These are phyloP conservation scores for Homarus americanus DNA, from an alignment of 1,140 invertebrate species.

Conservation along the genomic window DNA sequence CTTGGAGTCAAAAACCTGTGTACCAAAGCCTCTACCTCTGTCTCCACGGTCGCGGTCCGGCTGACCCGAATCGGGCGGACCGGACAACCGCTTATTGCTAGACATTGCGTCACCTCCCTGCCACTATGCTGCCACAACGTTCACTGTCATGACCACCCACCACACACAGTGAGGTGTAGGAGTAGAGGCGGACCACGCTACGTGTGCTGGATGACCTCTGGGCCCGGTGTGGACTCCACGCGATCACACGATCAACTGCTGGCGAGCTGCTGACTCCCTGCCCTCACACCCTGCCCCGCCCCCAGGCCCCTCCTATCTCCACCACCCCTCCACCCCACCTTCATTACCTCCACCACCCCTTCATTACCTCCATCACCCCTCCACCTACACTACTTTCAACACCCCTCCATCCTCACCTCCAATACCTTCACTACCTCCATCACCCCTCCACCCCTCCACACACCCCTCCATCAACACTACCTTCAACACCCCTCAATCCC, in stretches of 20 bases:
- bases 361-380: neutral
- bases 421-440: neutral
- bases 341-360: neutral
- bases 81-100: slow-evolving; percentile 11
- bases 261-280: neutral
- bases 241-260: slow-evolving; percentile 56
- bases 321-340: neutral
- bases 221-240: slow-evolving; percentile 23
- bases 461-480: too few relatives aligned
- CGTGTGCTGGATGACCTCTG: neutral
- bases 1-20: slow-evolving; percentile 54
- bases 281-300: neutral
- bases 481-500: too few relatives aligned
- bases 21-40: slow-evolving; percentile 18
- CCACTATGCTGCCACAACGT: neutral
- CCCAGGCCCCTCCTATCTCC: neutral
- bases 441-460: neutral
- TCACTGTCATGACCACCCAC: neutral
- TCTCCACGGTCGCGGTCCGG: slow-evolving; percentile 33
- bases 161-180: neutral
- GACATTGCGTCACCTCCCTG: slow-evolving; percentile 19
- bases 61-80: slow-evolving; percentile 35
- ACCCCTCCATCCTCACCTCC: too few relatives aligned
- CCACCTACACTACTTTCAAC: neutral
- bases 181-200: neutral